Evolutionary conservation across 2,797 vertebrate species (phyloP), one percentile per base, ranked within the genome.

Genomic region (Leuciscus waleckii): DNA sequence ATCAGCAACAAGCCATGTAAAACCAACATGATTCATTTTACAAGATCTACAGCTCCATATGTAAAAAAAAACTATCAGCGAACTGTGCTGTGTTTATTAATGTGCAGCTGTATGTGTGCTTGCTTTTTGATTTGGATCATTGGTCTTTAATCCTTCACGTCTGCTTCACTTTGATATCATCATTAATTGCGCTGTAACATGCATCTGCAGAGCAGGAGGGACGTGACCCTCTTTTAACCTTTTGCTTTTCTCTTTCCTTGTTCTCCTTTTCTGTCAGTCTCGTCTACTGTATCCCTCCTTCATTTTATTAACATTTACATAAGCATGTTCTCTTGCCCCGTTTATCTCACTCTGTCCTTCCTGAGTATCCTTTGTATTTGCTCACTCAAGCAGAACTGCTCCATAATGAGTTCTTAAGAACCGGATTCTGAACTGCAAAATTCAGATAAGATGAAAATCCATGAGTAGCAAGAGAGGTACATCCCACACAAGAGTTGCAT

Each of bases 61-160:
- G 26, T 65, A 17, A 21, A 16, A 21, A 21, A 35, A 32, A 13
- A 17, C 61, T 51, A 56, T 77, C 71, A 69, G 39, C 10, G 70
- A 10, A 29, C 39, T 77, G 70, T 69, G 35, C n/a, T 35, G 17
- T 76, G 37, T 46, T 37, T 63, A 46, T 51, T 63, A 65, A 56
- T 84, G 39, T 61, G 51, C 37, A 61, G 67, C 14, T 39, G 67
- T 43, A 56, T 68, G 58, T 43, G 46, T 71, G 29, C 35, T 32
- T 29, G 43, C 68, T 51, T 70, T 65, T 29, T 78, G 5, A 51
- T 79, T 19, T 84, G 16, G n/a, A 39, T 37, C 46, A 68, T 19
- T 14, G 29, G 56, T 54, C 46, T 71, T 73, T 85, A 79, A 69
- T 70, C 76, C 76, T 68, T 85, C 16, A 49, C 26, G 80, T 39